Base-by-base conservation (phyloP, 1,140 invertebrate species). In the Zaprionus inermis region DNA sequence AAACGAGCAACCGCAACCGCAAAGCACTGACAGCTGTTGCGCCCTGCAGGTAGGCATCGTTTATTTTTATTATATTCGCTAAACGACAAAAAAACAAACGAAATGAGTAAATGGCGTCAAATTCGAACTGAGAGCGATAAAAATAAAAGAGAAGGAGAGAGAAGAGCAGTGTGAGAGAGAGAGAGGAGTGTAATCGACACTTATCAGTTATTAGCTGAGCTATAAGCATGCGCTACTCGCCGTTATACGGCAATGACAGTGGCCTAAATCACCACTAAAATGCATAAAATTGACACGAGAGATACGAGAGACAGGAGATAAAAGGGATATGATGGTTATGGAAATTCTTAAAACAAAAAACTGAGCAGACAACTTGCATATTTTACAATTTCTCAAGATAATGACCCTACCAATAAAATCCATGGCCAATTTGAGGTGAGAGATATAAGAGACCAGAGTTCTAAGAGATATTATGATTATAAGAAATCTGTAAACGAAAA, bases 1-100 rank as follows among this genome's bases (percentile, higher is more conserved):
- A 74, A 73, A 38, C 49, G 63, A 74, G 71, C 66, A 60, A 30
- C 58, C 59, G 44, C 61, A 81, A 70, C 79, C 66, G 38, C 80
- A 83, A 65, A n/a, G n/a, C 72, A 81, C 74, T 72, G 81, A 78
- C 81, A 86, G 79, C 83, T 86, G 82, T 79, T 86, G 69, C 59
- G 51, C 34, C 49, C 36, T 4, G 16, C 3, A 22, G 44, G 34
- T 65, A 36, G 52, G 60, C 49, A 65, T 54, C 59, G 60, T 38
- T 75, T 71, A 71, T 64, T 60, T 55, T 71, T 71, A 63, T 72
- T 66, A 72, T 59, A 46, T 16, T 49, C 58, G 16, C 30, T 49
- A 67, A 67, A 44, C 54, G 52, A 22, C n/a, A 41, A 41, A 58
- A 59, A 58, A 41, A 41, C 41, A 59, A 58, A 44, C 18, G 28